Base-by-base conservation (phyloP, 1,140 invertebrate genomes). In the Cydia amplana region DNA sequence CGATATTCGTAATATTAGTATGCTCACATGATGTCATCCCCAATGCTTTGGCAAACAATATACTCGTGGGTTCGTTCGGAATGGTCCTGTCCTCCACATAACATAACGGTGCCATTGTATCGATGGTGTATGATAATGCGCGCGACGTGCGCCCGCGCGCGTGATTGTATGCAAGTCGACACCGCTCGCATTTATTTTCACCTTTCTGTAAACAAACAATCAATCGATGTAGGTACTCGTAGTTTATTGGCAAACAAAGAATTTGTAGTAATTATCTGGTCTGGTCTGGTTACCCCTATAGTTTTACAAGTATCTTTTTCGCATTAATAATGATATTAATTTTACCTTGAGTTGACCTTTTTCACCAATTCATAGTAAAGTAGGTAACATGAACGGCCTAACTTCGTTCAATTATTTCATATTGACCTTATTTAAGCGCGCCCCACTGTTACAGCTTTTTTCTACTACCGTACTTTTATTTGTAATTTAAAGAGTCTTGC, bases 161-260 rank as follows among this genome's bases (percentile, higher is more conserved):
- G 82, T 84, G 82, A 80, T 36, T 78, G 78, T 79, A 84, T 84
- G 80, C 75, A 75, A 64, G 67, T 67, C 23, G n/a, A 36, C 32
- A 18, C 9, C 65, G 65, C 65, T 70, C 65, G 36, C 65, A 32
- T 70, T 70, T 70, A 43, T 70, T 70, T 70, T 70, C 65, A 70
- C 65, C 28, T 36, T 36, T 65, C 65, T 70, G 28, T n/a, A 40
- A 70, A 70, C 32, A 70, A 70, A 70, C 36, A 70, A 70, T 36
- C 64, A 32, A 70, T 70, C 49, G 49, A 0, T 70, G 32, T n/a
- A n/a, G n/a, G n/a, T 70, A 16, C 12, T 32, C 32, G 5, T 32
- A 32, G 32, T 70, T 70, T 70, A 16, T 36, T 36, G 32, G 28
- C 65, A 70, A 40, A 70, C 32, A 70, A 70, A 36, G 32, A 6